Conservation (phyloP, 2,113 vertebrate genomes). For the Xiphophorus maculatus region DNA sequence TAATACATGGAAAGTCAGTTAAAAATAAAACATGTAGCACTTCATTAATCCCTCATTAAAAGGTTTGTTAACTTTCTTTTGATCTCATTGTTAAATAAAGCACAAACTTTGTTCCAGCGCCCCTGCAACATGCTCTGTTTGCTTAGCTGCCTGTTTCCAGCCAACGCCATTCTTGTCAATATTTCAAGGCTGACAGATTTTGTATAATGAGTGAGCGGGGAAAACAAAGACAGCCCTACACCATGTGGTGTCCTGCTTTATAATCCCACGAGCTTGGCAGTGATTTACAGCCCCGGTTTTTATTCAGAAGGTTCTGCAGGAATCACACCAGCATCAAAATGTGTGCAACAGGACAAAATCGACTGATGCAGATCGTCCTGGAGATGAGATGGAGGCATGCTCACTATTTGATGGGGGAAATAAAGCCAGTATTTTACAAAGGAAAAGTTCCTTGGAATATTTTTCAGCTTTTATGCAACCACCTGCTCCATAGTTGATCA, state of each 20-base stretch:
- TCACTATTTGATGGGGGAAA: constrained; percentile 5
- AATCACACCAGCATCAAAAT: constrained; percentile 9
- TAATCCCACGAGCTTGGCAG: constrained; percentile 33
- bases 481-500: constrained; percentile 37
- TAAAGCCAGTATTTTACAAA: neutral
- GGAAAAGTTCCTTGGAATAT: neutral
- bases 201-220: constrained; percentile 47
- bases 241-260: constrained; percentile 41
- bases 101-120: constrained; percentile 23
- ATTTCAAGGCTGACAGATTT: constrained; percentile 53
- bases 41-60: constrained; percentile 1
- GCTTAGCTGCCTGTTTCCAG: constrained; percentile 12
- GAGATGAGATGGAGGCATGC: neutral
- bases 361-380: neutral
- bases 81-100: neutral
- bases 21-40: constrained; percentile 9
- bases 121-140: constrained; percentile 7
- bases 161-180: constrained; percentile 35
- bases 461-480: constrained; percentile 15
- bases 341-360: constrained; percentile 4
- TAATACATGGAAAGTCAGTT: neutral
- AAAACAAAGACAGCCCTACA: constrained; percentile 45
- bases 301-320: constrained; percentile 15
- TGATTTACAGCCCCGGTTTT: neutral
- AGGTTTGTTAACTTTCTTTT: neutral